Evolutionary conservation across 2,113 vertebrate species (phyloP), one percentile per base, ranked within the genome.

Genomic region (Benitochromis conjunctus): DNA sequence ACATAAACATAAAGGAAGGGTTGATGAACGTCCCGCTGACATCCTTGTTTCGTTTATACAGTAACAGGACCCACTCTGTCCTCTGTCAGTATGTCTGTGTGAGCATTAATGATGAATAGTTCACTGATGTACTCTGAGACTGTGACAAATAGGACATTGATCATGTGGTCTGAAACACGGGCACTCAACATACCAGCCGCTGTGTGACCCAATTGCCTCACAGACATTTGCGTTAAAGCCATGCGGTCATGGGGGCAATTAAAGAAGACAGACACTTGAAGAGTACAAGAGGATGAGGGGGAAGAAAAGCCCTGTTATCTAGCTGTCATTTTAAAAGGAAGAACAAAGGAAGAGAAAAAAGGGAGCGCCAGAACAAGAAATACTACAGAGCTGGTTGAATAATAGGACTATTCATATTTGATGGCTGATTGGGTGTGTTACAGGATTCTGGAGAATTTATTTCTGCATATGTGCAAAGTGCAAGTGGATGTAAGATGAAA

Each of bases 91-190:
- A 48, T 46, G 71, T 88, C 51, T 80, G 87, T 24, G 16, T 69
- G 41, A 36, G 78, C 60, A 24, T 36, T 81, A 81, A 84, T 86
- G 87, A 93, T 92, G 91, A 94, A 94, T 92, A 78, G 88, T 64
- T 87, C 91, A 87, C 84, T 80, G 90, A 90, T 89, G 92, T 71
- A 3, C 69, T 84, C 83, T 71, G 66, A 81, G 79, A 83, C 66
- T 46, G 80, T 14, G 87, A 94, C 93, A 94, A 93, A 92, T 41
- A 79, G 74, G 87, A 91, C 92, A 94, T 92, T 94, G 92, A 92
- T 94, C 88, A 81, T 91, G 79, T 86, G 87, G 81, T 76, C 77
- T 77, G 62, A 85, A 88, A 91, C 79, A 69, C 21, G 24, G 41
- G 12, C 56, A 2, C 80, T 84, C 64, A 6, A 86, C 86, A 83